Evolutionary conservation across 2,797 vertebrate genomes (phyloP).

Genomic region (Lepus townsendii): DNA sequence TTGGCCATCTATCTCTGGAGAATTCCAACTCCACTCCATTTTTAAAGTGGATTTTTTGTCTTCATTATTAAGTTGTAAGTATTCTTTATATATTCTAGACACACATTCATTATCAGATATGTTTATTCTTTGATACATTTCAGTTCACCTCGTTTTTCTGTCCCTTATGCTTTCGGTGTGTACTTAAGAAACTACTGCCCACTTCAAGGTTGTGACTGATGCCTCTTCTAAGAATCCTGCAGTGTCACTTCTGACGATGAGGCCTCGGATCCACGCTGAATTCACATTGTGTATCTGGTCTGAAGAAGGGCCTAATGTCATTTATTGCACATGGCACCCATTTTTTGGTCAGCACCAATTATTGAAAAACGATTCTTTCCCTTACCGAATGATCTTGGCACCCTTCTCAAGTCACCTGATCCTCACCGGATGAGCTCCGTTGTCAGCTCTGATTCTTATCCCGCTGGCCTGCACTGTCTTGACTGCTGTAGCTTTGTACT

Average conservation of each 20-base stretch:
- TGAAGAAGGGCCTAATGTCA: background rate
- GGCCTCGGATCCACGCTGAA: background rate
- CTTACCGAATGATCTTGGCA: background rate
- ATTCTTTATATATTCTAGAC: background rate
- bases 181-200: background rate
- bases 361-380: background rate
- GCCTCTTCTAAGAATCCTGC: background rate
- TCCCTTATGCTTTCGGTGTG: background rate
- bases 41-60: background rate
- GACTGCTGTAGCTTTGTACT: background rate
- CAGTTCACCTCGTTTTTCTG: background rate
- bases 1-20: background rate
- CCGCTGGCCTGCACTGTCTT: background rate
- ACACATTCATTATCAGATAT: background rate
- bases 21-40: background rate
- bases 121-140: background rate
- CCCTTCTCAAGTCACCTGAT: background rate
- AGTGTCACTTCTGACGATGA: too few species aligned
- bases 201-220: background rate
- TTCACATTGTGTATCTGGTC: background rate
- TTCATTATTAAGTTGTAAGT: background rate
- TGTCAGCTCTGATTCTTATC: background rate
- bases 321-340: background rate
- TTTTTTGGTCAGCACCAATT: background rate
- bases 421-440: background rate